Evolutionary conservation across 2,113 vertebrate genomes (phyloP).

Genomic region (Dermatemys mawii): DNA sequence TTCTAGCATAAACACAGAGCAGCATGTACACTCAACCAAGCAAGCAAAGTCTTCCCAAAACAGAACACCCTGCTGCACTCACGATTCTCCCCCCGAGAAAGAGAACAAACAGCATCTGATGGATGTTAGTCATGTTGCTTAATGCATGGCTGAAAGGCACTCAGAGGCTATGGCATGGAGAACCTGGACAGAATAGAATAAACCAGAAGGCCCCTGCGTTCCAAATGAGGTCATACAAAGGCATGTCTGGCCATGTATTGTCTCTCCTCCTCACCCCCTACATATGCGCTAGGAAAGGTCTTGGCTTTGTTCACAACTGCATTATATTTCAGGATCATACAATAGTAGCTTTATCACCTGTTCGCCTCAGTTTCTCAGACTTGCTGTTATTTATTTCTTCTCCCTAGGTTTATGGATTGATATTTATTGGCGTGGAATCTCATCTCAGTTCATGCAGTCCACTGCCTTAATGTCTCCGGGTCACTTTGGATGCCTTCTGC

Average conservation of each 20-base stretch:
- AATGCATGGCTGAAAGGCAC: background rate
- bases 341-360: background rate
- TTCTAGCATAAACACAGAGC: background rate
- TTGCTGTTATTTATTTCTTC: background rate
- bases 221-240: fast-evolving
- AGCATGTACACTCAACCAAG: background rate
- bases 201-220: background rate
- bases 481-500: background rate
- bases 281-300: background rate
- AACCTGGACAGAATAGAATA: too few relatives aligned
- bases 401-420: background rate
- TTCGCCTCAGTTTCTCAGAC: background rate
- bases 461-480: background rate
- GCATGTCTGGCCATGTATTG: fast-evolving
- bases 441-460: background rate
- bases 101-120: background rate
- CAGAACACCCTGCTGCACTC: fast-evolving
- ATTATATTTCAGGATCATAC: background rate
- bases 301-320: background rate
- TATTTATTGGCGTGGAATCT: background rate
- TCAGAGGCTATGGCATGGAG: fast-evolving
- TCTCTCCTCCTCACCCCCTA: background rate
- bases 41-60: fast-evolving
- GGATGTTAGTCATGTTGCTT: fast-evolving
- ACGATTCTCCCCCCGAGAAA: background rate